These are phyloP conservation scores for Paratilapia polleni DNA, from an alignment of 2,113 vertebrate species.

Conservation along the genomic window DNA sequence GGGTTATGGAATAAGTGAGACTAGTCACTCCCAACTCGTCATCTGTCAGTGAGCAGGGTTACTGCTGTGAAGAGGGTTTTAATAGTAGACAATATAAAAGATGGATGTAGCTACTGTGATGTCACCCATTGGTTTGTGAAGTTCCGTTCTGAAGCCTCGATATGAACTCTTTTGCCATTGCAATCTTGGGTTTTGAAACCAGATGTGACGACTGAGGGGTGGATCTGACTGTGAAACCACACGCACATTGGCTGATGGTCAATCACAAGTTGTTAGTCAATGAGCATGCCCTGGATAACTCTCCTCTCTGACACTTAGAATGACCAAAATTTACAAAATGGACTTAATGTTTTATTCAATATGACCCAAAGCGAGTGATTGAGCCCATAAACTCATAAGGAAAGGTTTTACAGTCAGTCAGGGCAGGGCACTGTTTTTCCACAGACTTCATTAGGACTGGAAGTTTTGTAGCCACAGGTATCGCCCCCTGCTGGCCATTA, in stretches of 20 bases:
- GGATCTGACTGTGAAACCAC: neutral
- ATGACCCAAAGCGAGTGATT: neutral
- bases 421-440: neutral
- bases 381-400: too few species aligned
- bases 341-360: neutral
- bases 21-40: neutral
- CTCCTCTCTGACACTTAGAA: too few species aligned
- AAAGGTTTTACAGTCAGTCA: too few species aligned
- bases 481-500: too few species aligned
- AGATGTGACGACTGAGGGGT: neutral
- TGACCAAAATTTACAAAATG: neutral
- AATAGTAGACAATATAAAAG: neutral
- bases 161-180: neutral
- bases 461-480: too few species aligned
- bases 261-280: neutral
- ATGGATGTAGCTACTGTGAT: neutral
- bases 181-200: neutral
- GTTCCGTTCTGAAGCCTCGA: neutral
- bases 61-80: neutral
- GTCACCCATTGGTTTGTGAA: neutral
- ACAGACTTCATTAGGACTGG: neutral
- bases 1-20: neutral
- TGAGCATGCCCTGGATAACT: too few species aligned
- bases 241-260: neutral
- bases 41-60: neutral